Conservation (phyloP, 2,113 vertebrate species). For the Alces alces region DNA sequence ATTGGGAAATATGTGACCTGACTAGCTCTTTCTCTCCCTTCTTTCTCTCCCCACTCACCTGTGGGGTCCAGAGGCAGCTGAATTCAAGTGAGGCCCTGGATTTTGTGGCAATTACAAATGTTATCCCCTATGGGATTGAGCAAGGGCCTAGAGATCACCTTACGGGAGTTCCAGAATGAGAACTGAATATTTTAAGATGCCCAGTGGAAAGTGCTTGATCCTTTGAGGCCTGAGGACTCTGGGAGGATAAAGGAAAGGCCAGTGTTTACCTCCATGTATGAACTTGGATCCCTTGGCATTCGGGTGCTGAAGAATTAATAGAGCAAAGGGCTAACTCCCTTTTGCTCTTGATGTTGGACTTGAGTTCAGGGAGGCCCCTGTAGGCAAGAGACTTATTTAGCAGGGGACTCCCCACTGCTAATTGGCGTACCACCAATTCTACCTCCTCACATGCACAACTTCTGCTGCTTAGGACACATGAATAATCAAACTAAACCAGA, state of each 20-base stretch:
- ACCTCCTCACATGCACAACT: neutral
- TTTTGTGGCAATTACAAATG: too few species aligned
- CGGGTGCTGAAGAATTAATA: neutral
- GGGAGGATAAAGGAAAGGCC: neutral
- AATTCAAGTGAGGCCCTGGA: neutral
- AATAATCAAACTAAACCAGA: neutral
- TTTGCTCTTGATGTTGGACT: neutral
- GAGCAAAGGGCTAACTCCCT: neutral
- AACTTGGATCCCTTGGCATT: neutral
- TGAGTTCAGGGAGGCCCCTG: neutral
- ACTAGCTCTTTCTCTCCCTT: too few species aligned
- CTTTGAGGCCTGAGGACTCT: neutral
- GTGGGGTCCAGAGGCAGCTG: neutral
- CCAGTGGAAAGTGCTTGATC: neutral
- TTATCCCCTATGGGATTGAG: neutral
- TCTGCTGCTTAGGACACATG: neutral
- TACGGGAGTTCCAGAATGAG: neutral
- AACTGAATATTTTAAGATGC: neutral
- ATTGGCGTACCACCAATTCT: neutral
- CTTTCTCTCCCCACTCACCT: neutral
- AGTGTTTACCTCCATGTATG: rapidly evolving
- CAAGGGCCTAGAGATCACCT: neutral
- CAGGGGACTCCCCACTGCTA: too few species aligned
- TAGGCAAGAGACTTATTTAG: neutral
- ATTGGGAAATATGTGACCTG: neutral